These are phyloP conservation scores for Agraylea sexmaculata DNA, from an alignment of 1,140 invertebrate species.

Conservation along the genomic window DNA sequence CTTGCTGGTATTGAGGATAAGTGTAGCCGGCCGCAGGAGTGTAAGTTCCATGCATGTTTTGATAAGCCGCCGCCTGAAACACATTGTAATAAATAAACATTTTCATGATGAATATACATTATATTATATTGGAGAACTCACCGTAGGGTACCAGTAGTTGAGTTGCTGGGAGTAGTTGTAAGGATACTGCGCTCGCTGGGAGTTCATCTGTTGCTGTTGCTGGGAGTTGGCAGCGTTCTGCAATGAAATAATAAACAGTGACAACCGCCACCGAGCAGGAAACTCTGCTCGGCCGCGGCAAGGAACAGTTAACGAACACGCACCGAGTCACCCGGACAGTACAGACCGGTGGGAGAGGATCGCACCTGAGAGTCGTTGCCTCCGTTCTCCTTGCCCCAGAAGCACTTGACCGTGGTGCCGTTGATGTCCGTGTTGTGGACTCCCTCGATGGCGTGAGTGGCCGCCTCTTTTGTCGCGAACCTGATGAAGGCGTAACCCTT, in stretches of 20 bases:
- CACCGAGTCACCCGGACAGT: too few species aligned
- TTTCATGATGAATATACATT: neutral
- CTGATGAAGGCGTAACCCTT: slow-evolving; percentile 99
- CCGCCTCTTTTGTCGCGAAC: slow-evolving; percentile 93
- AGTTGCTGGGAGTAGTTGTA: slow-evolving; percentile 59
- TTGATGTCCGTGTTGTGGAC: slow-evolving; percentile 95
- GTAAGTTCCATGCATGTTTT: slow-evolving; percentile 17
- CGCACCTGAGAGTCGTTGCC: slow-evolving; percentile 17
- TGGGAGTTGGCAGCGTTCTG: slow-evolving; percentile 1
- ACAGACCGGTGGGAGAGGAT: neutral
- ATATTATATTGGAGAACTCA: slow-evolving; percentile 19
- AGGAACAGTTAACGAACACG: too few species aligned
- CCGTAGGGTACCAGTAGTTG: slow-evolving; percentile 66
- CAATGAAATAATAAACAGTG: neutral
- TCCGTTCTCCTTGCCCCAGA: slow-evolving; percentile 91
- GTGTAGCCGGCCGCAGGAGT: slow-evolving; percentile 19
- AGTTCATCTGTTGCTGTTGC: slow-evolving; percentile 24
- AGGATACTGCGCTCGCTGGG: slow-evolving; percentile 46
- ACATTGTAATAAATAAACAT: neutral
- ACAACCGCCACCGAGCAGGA: neutral
- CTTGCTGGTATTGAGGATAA: slow-evolving; percentile 12
- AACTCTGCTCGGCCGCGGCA: neutral
- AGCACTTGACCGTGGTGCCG: slow-evolving; percentile 94
- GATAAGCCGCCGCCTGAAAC: slow-evolving; percentile 10
- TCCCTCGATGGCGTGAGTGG: slow-evolving; percentile 91